A percentile compares a stretch with the other conserved stretches of the same genome.
Conservation (phyloP, 2,797 vertebrate genomes). For the Aplochiton taeniatus region DNA sequence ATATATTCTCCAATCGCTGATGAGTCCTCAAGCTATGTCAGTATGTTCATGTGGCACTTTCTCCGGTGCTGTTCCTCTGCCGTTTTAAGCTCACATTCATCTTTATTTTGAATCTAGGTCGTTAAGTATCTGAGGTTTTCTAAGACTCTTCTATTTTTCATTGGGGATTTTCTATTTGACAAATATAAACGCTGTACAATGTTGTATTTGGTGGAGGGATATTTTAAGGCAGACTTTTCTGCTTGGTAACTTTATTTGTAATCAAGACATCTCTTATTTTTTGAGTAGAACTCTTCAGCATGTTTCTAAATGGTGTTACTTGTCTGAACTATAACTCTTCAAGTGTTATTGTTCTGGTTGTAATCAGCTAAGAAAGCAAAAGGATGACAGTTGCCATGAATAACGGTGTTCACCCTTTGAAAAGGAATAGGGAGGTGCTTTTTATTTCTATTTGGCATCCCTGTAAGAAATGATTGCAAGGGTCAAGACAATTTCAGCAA, state of each 20-base stretch:
- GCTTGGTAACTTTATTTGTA: conserved; percentile 12
- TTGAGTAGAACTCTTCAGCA: conserved; percentile 33
- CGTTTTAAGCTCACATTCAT: conserved; percentile 24
- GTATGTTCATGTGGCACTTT: conserved; percentile 28
- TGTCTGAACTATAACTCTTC: conserved; percentile 58
- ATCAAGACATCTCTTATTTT: conserved; percentile 25
- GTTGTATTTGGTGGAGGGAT: conserved; percentile 50
- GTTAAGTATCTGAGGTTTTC: conserved; percentile 37
- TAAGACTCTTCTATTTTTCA: conserved; percentile 22
- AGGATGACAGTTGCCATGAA: conserved; percentile 15
- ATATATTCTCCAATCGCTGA: conserved; percentile 17
- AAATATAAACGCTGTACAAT: conserved; percentile 38
- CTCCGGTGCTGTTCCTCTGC: conserved; percentile 53
- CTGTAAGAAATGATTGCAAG: conserved; percentile 17
- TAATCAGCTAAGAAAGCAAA: conserved; percentile 28
- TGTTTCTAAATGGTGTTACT: conserved; percentile 42
- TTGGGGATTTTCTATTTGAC: conserved; percentile 30
- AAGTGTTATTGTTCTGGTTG: conserved; percentile 49
- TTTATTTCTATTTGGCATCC: conserved; percentile 19
- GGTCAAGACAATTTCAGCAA: conserved; percentile 40
- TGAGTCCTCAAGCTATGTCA: conserved; percentile 33
- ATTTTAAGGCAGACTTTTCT: conserved; percentile 26
- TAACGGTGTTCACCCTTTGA: conserved; percentile 14
- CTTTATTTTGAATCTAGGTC: conserved; percentile 23
- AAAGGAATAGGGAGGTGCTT: conserved; percentile 13